Conservation (phyloP, 1,140 invertebrate genomes). For the Laupala kohalensis region DNA sequence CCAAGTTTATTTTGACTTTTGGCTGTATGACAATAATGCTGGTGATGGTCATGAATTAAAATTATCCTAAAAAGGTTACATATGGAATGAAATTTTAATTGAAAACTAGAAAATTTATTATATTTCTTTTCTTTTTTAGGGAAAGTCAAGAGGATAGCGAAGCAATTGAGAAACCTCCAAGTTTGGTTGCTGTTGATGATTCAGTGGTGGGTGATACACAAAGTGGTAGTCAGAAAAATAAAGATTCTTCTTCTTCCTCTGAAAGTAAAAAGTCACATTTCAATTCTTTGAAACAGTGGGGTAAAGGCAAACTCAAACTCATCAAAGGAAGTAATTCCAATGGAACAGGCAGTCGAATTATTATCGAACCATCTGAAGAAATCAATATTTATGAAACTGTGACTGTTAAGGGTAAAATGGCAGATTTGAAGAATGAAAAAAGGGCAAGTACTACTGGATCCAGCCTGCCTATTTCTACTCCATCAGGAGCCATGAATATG, state of each 20-base stretch:
- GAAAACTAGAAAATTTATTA: neutral
- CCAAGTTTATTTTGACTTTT: no score
- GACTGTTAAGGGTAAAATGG: constrained; percentile 30
- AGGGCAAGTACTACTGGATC: constrained; percentile 61
- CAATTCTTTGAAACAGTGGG: constrained; percentile 70
- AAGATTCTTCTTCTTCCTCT: constrained; percentile 37
- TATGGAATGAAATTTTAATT: no score
- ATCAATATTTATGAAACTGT: constrained; percentile 45
- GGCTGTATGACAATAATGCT: no score
- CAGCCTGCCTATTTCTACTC: constrained; percentile 40
- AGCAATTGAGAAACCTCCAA: neutral
- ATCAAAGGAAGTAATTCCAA: constrained; percentile 41
- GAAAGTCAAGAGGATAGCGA: constrained; percentile 22
- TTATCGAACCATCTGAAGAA: constrained; percentile 30
- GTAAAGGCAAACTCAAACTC: constrained; percentile 56
- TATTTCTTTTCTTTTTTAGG: constrained; percentile 1
- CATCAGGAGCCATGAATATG: constrained; percentile 37
- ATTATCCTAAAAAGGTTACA: neutral
- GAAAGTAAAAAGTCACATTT: constrained; percentile 59
- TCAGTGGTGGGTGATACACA: constrained; percentile 44
- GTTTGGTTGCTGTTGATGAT: constrained; percentile 21
- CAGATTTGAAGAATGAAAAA: constrained; percentile 25
- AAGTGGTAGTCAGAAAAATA: constrained; percentile 47
- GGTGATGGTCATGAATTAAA: neutral
- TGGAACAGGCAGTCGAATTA: constrained; percentile 33